Conservation (phyloP, 2,888 invertebrate genomes). For the Agrochola circellaris region DNA sequence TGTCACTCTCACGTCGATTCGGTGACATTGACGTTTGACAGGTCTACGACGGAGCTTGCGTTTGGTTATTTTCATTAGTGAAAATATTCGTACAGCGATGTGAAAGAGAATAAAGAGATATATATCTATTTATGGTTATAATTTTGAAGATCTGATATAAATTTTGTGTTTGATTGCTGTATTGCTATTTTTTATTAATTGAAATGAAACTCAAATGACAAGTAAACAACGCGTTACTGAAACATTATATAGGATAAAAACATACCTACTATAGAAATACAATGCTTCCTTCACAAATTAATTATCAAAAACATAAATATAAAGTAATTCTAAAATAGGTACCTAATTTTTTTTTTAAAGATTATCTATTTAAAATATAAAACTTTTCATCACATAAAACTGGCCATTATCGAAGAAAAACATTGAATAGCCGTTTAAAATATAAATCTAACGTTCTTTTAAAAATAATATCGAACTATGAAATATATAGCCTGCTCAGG, state of each 20-base stretch:
- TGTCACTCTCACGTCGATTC: slow-evolving; percentile 13
- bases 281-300: neutral
- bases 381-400: neutral
- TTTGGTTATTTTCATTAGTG: slow-evolving; percentile 14
- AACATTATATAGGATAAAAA: no score
- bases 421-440: neutral
- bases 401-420: neutral
- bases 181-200: no score
- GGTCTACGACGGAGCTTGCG: neutral
- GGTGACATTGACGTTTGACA: slow-evolving; percentile 41
- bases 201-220: neutral
- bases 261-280: no score
- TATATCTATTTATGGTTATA: neutral
- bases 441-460: neutral
- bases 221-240: neutral
- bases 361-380: neutral
- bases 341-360: no score
- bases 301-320: no score
- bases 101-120: neutral
- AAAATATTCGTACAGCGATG: neutral
- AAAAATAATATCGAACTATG: neutral
- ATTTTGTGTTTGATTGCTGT: neutral
- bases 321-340: no score
- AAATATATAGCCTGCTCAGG: neutral
- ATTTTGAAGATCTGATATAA: neutral